Base-by-base conservation (phyloP, 2,888 invertebrate genomes). In the Lagria hirta region DNA sequence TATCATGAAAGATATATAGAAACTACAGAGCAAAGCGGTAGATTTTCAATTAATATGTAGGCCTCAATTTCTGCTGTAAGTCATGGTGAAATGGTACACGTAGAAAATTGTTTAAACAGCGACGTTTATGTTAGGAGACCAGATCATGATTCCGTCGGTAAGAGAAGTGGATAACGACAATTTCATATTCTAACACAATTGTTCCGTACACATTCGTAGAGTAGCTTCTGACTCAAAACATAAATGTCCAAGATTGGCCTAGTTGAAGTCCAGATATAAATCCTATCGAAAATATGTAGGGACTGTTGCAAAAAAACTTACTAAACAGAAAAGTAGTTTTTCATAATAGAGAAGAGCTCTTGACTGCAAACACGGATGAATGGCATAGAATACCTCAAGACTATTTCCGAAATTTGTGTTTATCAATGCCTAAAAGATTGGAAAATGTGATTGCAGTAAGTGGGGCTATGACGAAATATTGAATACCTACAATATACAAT, bases 271-370 rank as follows among this genome's bases (percentile, higher is more conserved):
- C n/a, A n/a, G n/a, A n/a, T n/a, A n/a, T n/a, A n/a, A n/a, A n/a
- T n/a, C n/a, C n/a, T n/a, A n/a, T n/a, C n/a, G 29, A 29, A 10
- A 29, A 29, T 16, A 29, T 29, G 29, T 29, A 18, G 16, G 29
- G 29, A 8, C 10, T 29, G 3, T 29, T 29, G 17, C n/a, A 16
- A 2, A 29, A 8, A 10, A 16, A 17, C 10, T 17, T 26, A 12
- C 16, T 10, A 16, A 17, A 11, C 29, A 16, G 18, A 8, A 6
- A 11, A 7, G 11, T 8, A 26, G 5, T 17, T 3, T 29, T 17
- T 29, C 16, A 15, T 4, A 29, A 17, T 17, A 29, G 29, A 16
- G 29, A 29, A 7, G 29, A 29, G 17, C 29, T 29, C 2, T 29
- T 29, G 17, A 17, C 16, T 17, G 29, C 29, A n/a, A 17, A 18